Evolutionary conservation across 2,113 vertebrate species (phyloP), one percentile per base, ranked within the genome.

Genomic region (Ictalurus punctatus): DNA sequence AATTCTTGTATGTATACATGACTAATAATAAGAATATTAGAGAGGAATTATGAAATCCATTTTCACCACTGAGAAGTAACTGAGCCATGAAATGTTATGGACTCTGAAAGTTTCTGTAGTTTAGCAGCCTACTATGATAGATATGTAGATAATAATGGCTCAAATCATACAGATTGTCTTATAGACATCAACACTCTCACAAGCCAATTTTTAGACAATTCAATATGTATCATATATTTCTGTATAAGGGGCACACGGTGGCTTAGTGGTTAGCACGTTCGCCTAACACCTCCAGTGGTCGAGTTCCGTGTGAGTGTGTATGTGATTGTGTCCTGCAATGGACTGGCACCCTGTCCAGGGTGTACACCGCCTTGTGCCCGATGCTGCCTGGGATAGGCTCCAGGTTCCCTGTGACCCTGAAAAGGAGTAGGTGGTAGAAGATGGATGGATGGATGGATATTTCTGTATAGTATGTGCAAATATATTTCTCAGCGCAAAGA

Each of bases 401-500:
- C 34, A 34, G 34, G 34, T 34, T 34, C 1, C 34, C 34, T 34
- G 34, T 34, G 34, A 34, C 34, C 34, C 34, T 34, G 34, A 34
- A 34, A 34, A 34, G 34, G 34, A 34, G 34, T 34, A 34, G 34
- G 34, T 34, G 34, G 34, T 34, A 34, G 34, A 34, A 34, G 34
- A 34, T 34, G 34, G 34, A 34, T 34, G 34, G 34, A 34, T 34
- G 34, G 34, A 34, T 34, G 34, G 34, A 23, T 52, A 79, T 54
- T 82, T 34, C 9, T 58, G 17, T 34, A 82, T 3, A 82, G 8
- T 59, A 59, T 37, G n/a, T 82, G 4, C 59, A 21, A 58, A 58
- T 81, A 7, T 34, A 19, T 19, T 58, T 81, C 58, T 81, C 65
- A 87, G 48, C 40, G 40, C 6, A 58, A 67, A 69, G 67, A 91